Evolutionary conservation across 2,797 vertebrate species (phyloP).

Genomic region (Microchirus variegatus): DNA sequence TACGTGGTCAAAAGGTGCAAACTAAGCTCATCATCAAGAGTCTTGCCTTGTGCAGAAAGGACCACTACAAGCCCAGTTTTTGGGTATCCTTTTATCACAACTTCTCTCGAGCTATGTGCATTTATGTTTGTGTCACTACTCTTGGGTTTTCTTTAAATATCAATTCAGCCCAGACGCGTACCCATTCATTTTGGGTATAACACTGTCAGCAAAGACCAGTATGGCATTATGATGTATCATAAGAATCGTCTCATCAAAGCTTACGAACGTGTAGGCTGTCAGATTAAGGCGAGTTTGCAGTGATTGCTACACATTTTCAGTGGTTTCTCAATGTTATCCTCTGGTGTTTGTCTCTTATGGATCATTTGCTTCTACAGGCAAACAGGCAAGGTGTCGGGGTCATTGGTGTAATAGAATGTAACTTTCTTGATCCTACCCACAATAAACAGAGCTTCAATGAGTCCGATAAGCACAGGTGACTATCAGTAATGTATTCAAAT

Average conservation of each 20-base stretch:
- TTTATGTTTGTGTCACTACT: background rate
- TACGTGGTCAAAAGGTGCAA: slow-evolving; percentile 92
- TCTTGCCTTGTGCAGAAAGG: slow-evolving; percentile 84
- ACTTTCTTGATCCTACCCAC: slow-evolving; percentile 94
- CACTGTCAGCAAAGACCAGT: slow-evolving; percentile 94
- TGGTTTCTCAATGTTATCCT: background rate
- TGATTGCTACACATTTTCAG: background rate
- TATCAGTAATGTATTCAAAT: background rate
- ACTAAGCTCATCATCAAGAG: slow-evolving; percentile 92
- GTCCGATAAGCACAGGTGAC: slow-evolving; percentile 93
- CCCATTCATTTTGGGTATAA: slow-evolving; percentile 94
- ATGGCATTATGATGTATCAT: slow-evolving; percentile 98
- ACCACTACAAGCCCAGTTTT: slow-evolving; percentile 89
- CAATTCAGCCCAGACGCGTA: slow-evolving; percentile 77
- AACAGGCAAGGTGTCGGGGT: slow-evolving; percentile 91
- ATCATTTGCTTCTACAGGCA: slow-evolving; percentile 74
- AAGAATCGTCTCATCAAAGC: slow-evolving; percentile 96
- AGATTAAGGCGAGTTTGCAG: slow-evolving; percentile 84
- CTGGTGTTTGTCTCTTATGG: background rate
- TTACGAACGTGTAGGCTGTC: slow-evolving; percentile 93
- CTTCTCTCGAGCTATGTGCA: background rate
- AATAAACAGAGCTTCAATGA: slow-evolving; percentile 97
- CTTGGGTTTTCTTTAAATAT: slow-evolving; percentile 77
- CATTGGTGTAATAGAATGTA: slow-evolving; percentile 93
- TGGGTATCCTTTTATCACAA: slow-evolving; percentile 86